Conservation (phyloP, 2,797 vertebrate species). For the Poeciliopsis turneri region DNA sequence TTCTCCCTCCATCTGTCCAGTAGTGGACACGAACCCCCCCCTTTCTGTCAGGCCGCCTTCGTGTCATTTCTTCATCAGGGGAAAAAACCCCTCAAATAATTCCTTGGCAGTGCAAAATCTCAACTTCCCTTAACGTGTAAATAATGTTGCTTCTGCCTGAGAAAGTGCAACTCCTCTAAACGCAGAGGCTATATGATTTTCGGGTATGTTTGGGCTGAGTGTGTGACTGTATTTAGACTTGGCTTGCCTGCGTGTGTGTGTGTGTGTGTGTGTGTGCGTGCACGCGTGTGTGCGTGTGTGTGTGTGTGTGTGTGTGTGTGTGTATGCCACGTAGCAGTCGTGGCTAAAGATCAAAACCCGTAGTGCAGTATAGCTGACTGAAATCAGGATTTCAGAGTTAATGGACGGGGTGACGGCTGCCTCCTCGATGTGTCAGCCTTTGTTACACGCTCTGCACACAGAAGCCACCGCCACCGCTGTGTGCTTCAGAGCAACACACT, state of each 20-base stretch:
- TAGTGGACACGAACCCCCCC: conserved; percentile 29
- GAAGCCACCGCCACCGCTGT: conserved; percentile 32
- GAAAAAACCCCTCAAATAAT: conserved; percentile 24
- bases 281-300: too few relatives aligned
- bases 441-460: conserved; percentile 72
- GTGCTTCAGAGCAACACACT: conserved; percentile 16
- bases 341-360: conserved; percentile 28
- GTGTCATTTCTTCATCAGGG: conserved; percentile 55
- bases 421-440: conserved; percentile 71
- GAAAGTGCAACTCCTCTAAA: conserved; percentile 42
- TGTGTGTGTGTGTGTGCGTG: too few relatives aligned
- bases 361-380: conserved; percentile 46
- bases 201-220: conserved; percentile 44
- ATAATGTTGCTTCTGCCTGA: conserved; percentile 47
- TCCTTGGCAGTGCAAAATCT: not conserved
- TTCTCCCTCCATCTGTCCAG: not conserved
- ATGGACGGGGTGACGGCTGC: conserved; percentile 69
- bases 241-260: not conserved
- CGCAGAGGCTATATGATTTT: conserved; percentile 51
- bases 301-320: not conserved
- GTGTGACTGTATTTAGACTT: conserved; percentile 29
- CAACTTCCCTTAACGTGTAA: conserved; percentile 11
- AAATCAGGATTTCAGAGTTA: conserved; percentile 73
- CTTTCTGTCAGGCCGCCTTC: conserved; percentile 10
- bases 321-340: conserved; percentile 4